Evolutionary conservation across 2,797 vertebrate species (phyloP).

Genomic region (Cryptoblepharus egeriae): DNA sequence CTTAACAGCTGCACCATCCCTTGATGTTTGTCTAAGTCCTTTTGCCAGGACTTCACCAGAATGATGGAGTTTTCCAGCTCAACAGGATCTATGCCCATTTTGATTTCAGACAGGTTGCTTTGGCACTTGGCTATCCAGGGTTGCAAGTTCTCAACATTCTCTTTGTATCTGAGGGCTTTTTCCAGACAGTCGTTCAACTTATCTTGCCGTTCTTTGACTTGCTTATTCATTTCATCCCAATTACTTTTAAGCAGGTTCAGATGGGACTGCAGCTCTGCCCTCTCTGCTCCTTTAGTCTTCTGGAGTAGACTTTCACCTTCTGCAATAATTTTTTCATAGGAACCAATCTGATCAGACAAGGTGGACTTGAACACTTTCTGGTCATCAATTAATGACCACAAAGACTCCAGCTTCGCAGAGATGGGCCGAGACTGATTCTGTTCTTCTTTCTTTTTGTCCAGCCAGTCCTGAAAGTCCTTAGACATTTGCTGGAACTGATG

Average conservation of each 20-base stretch:
- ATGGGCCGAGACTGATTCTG: constrained; percentile 78
- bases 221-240: constrained; percentile 91
- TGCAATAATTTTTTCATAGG: constrained; percentile 83
- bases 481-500: constrained; percentile 96
- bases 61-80: constrained; percentile 83
- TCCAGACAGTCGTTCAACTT: constrained; percentile 85
- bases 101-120: constrained; percentile 76
- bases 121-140: constrained; percentile 90
- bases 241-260: constrained; percentile 83
- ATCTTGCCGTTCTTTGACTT: constrained; percentile 80
- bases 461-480: constrained; percentile 92
- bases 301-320: constrained; percentile 92
- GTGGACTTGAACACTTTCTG: constrained; percentile 81
- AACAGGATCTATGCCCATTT: constrained; percentile 79
- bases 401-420: constrained; percentile 83
- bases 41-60: constrained; percentile 88
- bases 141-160: constrained; percentile 84
- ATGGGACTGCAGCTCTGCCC: constrained; percentile 87
- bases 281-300: constrained; percentile 90
- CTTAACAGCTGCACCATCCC: constrained; percentile 88
- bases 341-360: constrained; percentile 78
- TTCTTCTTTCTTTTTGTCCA: constrained; percentile 86
- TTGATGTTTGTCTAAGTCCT: constrained; percentile 91
- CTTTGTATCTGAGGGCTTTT: constrained; percentile 86
- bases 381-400: constrained; percentile 84